Base-by-base conservation (phyloP, 2,113 vertebrate species). In the Albula goreensis region DNA sequence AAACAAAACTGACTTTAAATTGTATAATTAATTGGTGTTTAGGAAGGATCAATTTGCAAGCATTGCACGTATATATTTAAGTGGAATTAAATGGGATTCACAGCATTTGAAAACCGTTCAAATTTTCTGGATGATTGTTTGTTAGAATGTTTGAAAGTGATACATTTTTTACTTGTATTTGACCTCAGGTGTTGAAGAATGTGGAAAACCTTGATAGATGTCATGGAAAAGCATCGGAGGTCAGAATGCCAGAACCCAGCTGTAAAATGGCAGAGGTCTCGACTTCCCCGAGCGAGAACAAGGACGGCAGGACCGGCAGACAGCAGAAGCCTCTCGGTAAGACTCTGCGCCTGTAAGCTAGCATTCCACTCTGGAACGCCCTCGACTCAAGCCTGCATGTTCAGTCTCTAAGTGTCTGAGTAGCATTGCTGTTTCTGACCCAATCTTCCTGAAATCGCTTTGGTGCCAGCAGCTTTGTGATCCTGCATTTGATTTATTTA, bases 281-380 rank as follows among this genome's bases (percentile, higher is more conserved):
- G 57, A 84, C 89, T 86, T 88, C 86, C 84, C 90, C 91, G 87
- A 82, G n/a, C 60, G 53, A 82, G 82, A 85, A 88, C 85, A 88
- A 93, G 83, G 91, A 94, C 80, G 91, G 86, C 87, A 90, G 85
- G 85, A 93, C 80, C 88, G 90, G 52, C 77, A 91, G 90, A 50
- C 77, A 88, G 41, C 83, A 89, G 60, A 87, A 88, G 51, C 90
- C 87, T 15, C 88, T 89, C 88, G 94, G 91, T 94, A 93, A 94
- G 93, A 66, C 70, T 70, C 17, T 13, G 49, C 1, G 48, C 6
- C 19, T 2, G 10, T 25, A 5, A 19, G 31, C 22, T 74, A 25
- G 9, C 22, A 0, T 10, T 41, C 31, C 31, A 41, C 31, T 41
- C 31, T 41, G 31, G 31, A 41, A 41, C 31, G 31, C 31, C 31